A percentile compares a stretch with the other conserved stretches of the same genome.
phyloP scores from a whole-genome alignment of 2,888 invertebrate species.

The Ligdia adustata region DNA sequence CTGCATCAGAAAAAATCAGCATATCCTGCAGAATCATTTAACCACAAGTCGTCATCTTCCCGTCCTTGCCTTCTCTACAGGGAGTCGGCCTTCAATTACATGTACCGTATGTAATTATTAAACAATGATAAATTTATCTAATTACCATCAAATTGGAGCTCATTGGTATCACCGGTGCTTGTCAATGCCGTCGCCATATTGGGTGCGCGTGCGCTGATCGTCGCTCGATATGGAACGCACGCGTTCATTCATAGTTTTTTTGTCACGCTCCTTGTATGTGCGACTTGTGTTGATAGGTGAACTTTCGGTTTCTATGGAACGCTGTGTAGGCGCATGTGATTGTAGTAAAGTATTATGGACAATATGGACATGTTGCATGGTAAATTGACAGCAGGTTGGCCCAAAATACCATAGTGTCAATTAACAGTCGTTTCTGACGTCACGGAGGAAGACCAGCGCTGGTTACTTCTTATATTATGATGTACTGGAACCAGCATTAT shows the following conservation, averaged over 20 bases:
- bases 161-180: constrained; percentile 18
- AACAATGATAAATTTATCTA: constrained; percentile 13
- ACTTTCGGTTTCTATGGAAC: constrained; percentile 40
- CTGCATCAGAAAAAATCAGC: no score
- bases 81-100: no score
- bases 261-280: constrained; percentile 30
- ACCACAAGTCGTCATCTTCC: no score
- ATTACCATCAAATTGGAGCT: constrained; percentile 31
- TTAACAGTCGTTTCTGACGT: no score
- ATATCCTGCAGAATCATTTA: no score
- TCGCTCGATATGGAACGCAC: constrained; percentile 30
- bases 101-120: neutral
- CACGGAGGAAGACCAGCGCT: no score
- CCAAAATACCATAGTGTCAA: no score
- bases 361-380: no score
- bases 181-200: constrained; percentile 44
- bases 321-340: neutral
- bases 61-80: no score
- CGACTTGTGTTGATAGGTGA: constrained; percentile 9
- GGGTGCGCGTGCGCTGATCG: constrained; percentile 47
- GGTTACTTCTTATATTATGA: no score
- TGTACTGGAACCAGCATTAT: no score
- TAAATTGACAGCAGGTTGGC: no score
- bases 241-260: constrained; percentile 56
- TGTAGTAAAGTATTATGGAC: neutral